These are phyloP conservation scores for Lycorma delicatula DNA, from an alignment of 1,140 invertebrate genomes.

Conservation along the genomic window DNA sequence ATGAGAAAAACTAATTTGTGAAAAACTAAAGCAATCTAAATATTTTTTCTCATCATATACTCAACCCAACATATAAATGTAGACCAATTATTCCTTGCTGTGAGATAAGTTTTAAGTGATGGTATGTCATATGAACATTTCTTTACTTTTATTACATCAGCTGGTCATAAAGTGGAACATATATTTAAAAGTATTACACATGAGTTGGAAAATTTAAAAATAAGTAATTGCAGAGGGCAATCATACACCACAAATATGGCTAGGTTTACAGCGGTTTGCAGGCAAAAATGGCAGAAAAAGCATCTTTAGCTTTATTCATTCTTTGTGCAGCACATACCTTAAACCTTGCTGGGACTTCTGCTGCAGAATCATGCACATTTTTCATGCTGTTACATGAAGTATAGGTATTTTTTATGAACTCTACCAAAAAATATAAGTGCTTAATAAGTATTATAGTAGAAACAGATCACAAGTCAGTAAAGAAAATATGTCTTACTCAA, in stretches of 20 bases:
- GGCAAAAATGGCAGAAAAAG: constrained; percentile 18
- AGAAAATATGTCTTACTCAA: too few species aligned
- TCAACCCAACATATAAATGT: constrained; percentile 28
- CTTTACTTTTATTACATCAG: background rate
- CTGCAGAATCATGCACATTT: too few species aligned
- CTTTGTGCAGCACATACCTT: constrained; percentile 26
- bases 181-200: background rate
- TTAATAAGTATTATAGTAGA: too few species aligned
- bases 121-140: background rate
- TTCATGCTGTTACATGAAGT: too few species aligned
- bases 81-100: constrained; percentile 24
- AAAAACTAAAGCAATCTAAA: constrained; percentile 22
- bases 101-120: constrained; percentile 21
- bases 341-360: constrained; percentile 29
- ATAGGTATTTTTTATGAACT: too few species aligned
- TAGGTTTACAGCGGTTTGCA: constrained; percentile 22
- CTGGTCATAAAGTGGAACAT: background rate
- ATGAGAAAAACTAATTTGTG: constrained; percentile 20
- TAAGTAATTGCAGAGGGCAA: constrained; percentile 34
- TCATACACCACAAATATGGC: constrained; percentile 33
- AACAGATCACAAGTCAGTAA: too few species aligned
- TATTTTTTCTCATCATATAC: constrained; percentile 29
- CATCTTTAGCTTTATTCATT: constrained; percentile 21
- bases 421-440: too few species aligned
- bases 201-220: background rate